phyloP scores from a whole-genome alignment of 2,797 vertebrate species.

The Adrianichthys oophorus region DNA sequence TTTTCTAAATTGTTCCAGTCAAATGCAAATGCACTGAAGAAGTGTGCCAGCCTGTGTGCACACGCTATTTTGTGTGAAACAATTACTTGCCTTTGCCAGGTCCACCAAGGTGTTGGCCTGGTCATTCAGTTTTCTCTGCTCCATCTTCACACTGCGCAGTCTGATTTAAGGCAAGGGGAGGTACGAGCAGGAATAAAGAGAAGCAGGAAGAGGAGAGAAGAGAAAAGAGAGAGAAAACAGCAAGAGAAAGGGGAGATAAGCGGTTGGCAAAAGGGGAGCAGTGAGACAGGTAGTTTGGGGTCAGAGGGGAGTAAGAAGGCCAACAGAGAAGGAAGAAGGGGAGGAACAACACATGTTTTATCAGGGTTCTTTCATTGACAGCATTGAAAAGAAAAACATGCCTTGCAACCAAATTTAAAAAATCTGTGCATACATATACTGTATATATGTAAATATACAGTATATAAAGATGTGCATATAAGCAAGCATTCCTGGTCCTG shows the following conservation, averaged over 20 bases:
- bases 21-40: too few relatives aligned
- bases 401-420: constrained; percentile 55
- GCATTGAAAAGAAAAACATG: constrained; percentile 69
- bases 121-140: constrained; percentile 92
- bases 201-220: constrained; percentile 17
- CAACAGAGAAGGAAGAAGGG: constrained; percentile 44
- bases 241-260: constrained; percentile 13
- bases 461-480: constrained; percentile 26
- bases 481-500: constrained; percentile 71
- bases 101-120: constrained; percentile 92
- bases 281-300: constrained; percentile 43
- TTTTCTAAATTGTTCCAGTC: too few relatives aligned
- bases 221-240: constrained; percentile 6
- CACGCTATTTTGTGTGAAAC: background rate
- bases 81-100: constrained; percentile 84
- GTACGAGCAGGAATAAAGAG: constrained; percentile 22
- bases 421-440: constrained; percentile 47
- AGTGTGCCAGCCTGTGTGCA: too few relatives aligned
- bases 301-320: constrained; percentile 31
- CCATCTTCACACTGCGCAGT: constrained; percentile 93
- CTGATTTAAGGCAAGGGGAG: constrained; percentile 49
- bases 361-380: constrained; percentile 55
- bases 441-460: constrained; percentile 46
- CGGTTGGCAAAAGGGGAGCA: constrained; percentile 27
- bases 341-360: constrained; percentile 58